Percentiles rank a stretch among this genome's conserved stretches.
These are phyloP conservation scores for Polydrusus tereticollis DNA, from an alignment of 2,888 invertebrate genomes.

Conservation along the genomic window DNA sequence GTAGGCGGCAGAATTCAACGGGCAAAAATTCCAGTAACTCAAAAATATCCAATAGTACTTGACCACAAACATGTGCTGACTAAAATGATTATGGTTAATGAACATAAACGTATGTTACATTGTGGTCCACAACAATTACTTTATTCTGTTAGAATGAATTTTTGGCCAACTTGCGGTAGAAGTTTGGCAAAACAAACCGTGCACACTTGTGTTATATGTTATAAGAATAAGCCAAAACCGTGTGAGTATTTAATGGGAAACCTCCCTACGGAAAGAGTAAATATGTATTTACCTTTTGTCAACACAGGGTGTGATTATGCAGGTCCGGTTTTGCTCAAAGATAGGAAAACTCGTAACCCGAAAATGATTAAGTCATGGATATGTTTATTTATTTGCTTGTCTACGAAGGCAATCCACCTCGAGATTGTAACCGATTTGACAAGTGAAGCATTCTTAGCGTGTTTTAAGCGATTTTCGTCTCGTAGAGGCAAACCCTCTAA, in stretches of 20 bases:
- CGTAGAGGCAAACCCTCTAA: too few relatives aligned
- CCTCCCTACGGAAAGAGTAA: neutral
- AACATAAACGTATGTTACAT: neutral
- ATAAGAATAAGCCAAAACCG: neutral
- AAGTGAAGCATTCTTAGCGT: too few relatives aligned
- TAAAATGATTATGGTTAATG: neutral
- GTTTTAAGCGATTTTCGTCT: too few relatives aligned
- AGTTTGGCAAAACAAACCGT: neutral
- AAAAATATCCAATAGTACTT: neutral
- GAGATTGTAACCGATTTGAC: too few relatives aligned
- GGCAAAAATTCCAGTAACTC: neutral
- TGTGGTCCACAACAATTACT: neutral
- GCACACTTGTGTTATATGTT: neutral
- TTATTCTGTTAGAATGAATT: neutral
- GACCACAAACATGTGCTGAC: neutral
- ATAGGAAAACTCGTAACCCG: neutral
- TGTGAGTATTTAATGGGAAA: neutral
- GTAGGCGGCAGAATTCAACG: neutral
- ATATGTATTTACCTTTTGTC: neutral
- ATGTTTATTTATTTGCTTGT: too few relatives aligned
- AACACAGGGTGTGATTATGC: neutral
- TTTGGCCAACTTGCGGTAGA: neutral
- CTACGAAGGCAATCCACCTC: too few relatives aligned
- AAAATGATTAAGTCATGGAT: too few relatives aligned
- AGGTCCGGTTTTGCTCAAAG: neutral